These are phyloP conservation scores for Drosophila insularis DNA, from an alignment of 1,140 invertebrate species.

Conservation along the genomic window DNA sequence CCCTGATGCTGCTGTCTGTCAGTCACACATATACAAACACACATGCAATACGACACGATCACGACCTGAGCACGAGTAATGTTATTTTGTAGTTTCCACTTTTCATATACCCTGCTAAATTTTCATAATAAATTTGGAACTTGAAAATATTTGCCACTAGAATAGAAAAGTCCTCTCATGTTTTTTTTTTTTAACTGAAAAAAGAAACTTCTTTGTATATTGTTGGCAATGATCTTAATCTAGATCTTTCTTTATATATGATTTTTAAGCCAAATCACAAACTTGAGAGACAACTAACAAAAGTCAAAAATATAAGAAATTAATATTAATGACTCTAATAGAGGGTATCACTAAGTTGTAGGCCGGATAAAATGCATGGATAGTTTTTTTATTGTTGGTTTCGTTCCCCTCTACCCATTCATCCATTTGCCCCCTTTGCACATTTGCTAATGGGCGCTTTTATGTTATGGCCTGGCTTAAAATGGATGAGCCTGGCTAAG, in stretches of 20 bases:
- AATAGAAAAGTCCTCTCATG: too few relatives aligned
- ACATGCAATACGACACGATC: slow-evolving; percentile 52
- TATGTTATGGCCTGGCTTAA: slow-evolving; percentile 66
- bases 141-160: too few relatives aligned
- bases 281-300: too few relatives aligned
- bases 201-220: too few relatives aligned
- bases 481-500: slow-evolving; percentile 72
- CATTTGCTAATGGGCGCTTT: slow-evolving; percentile 72
- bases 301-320: too few relatives aligned
- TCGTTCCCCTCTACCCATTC: too few relatives aligned
- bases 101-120: background rate
- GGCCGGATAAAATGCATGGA: background rate
- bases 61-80: slow-evolving; percentile 67
- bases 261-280: too few relatives aligned
- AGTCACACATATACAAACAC: slow-evolving; percentile 42
- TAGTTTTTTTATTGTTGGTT: background rate
- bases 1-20: slow-evolving; percentile 39
- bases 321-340: too few relatives aligned
- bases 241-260: too few relatives aligned
- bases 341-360: background rate
- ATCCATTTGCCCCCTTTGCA: slow-evolving; percentile 40
- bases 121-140: too few relatives aligned
- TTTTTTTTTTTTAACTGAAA: too few relatives aligned
- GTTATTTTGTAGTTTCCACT: slow-evolving; percentile 19
- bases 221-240: too few relatives aligned